Base-by-base conservation (phyloP, 2,797 vertebrate species). In the Benthosema pterotum region DNA sequence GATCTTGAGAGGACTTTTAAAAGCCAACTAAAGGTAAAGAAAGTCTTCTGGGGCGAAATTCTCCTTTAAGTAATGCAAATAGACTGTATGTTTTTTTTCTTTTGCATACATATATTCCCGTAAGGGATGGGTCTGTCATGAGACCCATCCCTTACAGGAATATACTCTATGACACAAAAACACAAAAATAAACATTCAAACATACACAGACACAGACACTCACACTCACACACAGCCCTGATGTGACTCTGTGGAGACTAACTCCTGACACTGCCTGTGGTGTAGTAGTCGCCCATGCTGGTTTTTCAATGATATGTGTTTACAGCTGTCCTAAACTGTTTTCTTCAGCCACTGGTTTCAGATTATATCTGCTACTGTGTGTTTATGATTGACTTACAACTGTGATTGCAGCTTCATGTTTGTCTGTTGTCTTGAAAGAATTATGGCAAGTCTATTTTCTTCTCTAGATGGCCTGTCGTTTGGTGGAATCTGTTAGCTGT, bases 371-470 rank as follows among this genome's bases (percentile, higher is more conserved):
- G 57, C 42, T 18, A 8, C 14, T 42, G 66, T 56, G 47, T 17
- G 48, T 46, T 67, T 53, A 57, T 67, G 28, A 68, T 50, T 16
- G 19, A 25, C 68, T 60, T 43, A 49, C 42, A 63, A 32, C 49
- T 46, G 18, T 62, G 46, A 16, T 48, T 57, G 52, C 52, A 28
- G 65, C 53, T 56, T 48, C 43, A 9, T 63, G 25, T 68, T 65
- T 65, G 68, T 67, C 50, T 59, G 54, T 38, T 46, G 63, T 49
- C 69, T 63, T 9, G 16, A 60, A 65, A 58, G 72, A 73, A 67
- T 71, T 56, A 63, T 13, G 52, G 64, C 28, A 42, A 5, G 49
- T 14, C 68, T 78, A 48, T 75, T 78, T 83, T 80, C 50, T 54
- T 56, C 55, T 64, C 72, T 69, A 51, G 60, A 61, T 32, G 57